Evolutionary conservation across 2,888 invertebrate species (phyloP), one percentile per base, ranked within the genome.

Genomic region (Thymelicus sylvestris): DNA sequence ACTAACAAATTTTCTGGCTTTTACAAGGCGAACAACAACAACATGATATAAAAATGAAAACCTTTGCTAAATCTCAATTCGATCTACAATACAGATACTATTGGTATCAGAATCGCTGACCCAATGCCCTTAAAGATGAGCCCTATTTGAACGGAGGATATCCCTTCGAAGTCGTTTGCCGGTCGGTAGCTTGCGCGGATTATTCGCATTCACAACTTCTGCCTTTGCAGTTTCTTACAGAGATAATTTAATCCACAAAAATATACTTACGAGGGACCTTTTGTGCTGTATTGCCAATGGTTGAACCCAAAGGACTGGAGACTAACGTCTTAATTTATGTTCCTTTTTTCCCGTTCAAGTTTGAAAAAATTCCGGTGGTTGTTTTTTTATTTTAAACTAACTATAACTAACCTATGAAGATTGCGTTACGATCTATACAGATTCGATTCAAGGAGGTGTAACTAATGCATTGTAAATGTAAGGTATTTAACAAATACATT

Each of bases 61-160:
- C 10, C 44, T 8, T 8, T 44, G 44, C 10, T 10, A 10, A 44
- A 44, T 44, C 10, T 44, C 12, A 19, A 6, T 55, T 31, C 55
- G 24, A 55, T 6, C 24, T 7, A 55, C 19, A 31, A 55, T 19
- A 61, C 13, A 41, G 24, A 62, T 24, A 24, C 15, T 12, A 61
- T 47, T 63, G 7, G 0, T 63, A 38, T 48, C 31, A 63, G n/a
- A 63, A n/a, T 8, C 31, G 57, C 57, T 57, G 57, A 57, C 57
- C 57, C 57, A 57, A n/a, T 57, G 57, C 57, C 57, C 57, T 57
- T 57, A 57, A 52, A 57, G 13, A 57, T 38, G 57, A 57, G 57
- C 31, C 57, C 38, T 57, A 57, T 57, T 57, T 57, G 57, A 55
- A 38, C 57, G 57, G 52, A 19, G 19, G 24, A 55, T 24, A 57